Evolutionary conservation across 2,797 vertebrate species (phyloP).

Genomic region (Enteromius thamalakanensis): DNA sequence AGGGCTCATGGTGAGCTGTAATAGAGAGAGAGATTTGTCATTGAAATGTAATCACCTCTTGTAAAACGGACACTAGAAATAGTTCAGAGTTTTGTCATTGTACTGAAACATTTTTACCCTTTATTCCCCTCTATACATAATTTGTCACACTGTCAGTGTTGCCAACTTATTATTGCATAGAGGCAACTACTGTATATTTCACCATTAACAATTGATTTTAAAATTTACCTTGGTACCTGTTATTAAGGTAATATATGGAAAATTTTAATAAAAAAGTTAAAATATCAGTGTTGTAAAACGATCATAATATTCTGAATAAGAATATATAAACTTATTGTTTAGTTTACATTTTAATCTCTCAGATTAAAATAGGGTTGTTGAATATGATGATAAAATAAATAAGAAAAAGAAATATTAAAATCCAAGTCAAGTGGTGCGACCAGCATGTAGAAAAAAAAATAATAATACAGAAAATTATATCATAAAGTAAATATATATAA

Average conservation of each 20-base stretch:
- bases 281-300: not conserved
- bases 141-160: constrained; percentile 43
- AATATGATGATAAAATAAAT: no score
- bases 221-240: not conserved
- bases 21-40: constrained; percentile 38
- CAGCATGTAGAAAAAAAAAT: not conserved
- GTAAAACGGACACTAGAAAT: constrained; percentile 43
- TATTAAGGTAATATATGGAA: not conserved
- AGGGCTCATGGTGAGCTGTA: constrained; percentile 18
- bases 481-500: not conserved
- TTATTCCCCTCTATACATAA: not conserved
- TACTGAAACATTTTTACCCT: constrained; percentile 41
- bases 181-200: constrained; percentile 12
- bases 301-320: not conserved
- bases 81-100: constrained; percentile 47
- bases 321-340: no score
- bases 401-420: not conserved
- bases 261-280: not conserved
- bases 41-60: constrained; percentile 46
- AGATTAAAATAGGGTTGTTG: not conserved
- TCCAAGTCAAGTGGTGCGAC: not conserved
- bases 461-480: not conserved
- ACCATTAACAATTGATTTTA: constrained; percentile 33
- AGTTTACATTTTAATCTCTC: not conserved
- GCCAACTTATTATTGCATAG: constrained; percentile 34